Conservation (phyloP, 1,140 invertebrate species). For the Bombus waltoni region DNA sequence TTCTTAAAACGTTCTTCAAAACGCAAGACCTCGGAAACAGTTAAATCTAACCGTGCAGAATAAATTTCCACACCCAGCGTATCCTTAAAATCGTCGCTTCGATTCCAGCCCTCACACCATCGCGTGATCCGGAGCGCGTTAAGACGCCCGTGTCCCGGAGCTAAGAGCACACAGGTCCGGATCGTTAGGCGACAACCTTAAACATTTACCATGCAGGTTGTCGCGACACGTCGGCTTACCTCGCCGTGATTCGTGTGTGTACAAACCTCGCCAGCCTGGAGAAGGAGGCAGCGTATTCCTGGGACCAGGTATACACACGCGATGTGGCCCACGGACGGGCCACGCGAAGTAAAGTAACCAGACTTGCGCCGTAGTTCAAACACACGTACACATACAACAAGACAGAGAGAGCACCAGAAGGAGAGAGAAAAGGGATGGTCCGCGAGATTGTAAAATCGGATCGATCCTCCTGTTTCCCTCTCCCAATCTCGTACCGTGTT, state of each 20-base stretch:
- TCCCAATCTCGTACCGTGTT: conserved; percentile 37
- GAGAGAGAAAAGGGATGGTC: not conserved
- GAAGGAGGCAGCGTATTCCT: conserved; percentile 37
- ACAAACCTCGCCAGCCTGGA: conserved; percentile 7
- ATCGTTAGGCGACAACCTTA: conserved; percentile 49
- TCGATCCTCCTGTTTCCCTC: conserved; percentile 67
- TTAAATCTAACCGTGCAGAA: not conserved
- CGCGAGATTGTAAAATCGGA: conserved; percentile 78
- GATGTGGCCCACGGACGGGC: too few relatives aligned
- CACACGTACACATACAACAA: conserved; percentile 54
- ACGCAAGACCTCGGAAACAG: not conserved
- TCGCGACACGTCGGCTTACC: conserved; percentile 44
- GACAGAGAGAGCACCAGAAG: not conserved
- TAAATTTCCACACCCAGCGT: not conserved
- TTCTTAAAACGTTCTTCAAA: not conserved
- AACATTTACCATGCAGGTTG: conserved; percentile 53
- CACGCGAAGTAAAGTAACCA: not conserved
- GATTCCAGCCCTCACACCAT: not conserved
- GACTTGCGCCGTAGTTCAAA: conserved; percentile 69
- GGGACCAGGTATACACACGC: not conserved
- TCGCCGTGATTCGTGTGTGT: conserved; percentile 42
- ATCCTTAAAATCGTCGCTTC: not conserved
- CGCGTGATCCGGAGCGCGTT: not conserved
- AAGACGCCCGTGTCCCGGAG: conserved; percentile 5
- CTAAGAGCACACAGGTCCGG: conserved; percentile 46